Evolutionary conservation across 2,888 invertebrate species (phyloP).

Genomic region (Operophtera brumata): DNA sequence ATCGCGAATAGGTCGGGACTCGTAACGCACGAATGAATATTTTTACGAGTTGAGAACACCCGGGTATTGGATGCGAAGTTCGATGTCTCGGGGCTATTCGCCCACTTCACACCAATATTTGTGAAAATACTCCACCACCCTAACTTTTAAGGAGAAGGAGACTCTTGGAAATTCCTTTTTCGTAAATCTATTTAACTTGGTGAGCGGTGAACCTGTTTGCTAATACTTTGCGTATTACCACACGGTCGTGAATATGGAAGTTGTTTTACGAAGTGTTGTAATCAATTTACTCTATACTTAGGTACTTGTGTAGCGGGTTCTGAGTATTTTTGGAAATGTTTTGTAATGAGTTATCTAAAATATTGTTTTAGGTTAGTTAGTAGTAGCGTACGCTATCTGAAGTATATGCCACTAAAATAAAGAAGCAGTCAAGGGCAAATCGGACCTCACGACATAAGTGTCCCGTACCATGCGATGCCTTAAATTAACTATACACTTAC

Average conservation of each 20-base stretch:
- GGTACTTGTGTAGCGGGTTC: not conserved
- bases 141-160: conserved; percentile 56
- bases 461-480: too few relatives aligned
- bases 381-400: too few relatives aligned
- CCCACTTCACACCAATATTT: conserved; percentile 63
- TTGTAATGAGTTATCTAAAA: too few relatives aligned
- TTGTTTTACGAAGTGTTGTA: conserved; percentile 21
- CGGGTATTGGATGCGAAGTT: conserved; percentile 51
- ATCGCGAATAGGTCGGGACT: conserved; percentile 36
- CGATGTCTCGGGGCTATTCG: conserved; percentile 45
- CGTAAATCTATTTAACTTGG: conserved; percentile 44
- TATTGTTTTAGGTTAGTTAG: too few relatives aligned
- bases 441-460: too few relatives aligned
- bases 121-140: conserved; percentile 55
- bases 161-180: conserved; percentile 44
- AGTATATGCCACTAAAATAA: too few relatives aligned
- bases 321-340: too few relatives aligned
- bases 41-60: conserved; percentile 63
- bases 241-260: conserved; percentile 22
- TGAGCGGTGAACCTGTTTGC: conserved; percentile 27
- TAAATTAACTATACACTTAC: too few relatives aligned
- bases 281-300: conserved; percentile 11
- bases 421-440: too few relatives aligned
- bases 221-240: conserved; percentile 25
- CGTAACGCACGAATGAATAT: conserved; percentile 62